Evolutionary conservation across 2,797 vertebrate species (phyloP).

Genomic region (Platyrinchus mystaceus): DNA sequence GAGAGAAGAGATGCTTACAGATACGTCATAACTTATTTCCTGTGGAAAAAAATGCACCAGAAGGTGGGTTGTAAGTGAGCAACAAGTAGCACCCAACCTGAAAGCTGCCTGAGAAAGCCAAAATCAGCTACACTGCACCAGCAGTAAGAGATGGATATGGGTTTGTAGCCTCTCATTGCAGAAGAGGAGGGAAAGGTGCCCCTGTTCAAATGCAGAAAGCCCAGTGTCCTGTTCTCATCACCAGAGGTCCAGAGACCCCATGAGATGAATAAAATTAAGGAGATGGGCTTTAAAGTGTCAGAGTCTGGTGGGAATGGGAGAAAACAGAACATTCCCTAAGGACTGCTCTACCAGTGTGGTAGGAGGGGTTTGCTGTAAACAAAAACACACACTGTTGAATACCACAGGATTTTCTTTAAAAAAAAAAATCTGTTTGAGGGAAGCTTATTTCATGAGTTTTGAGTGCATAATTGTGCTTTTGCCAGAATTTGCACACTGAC

Average conservation of each 20-base stretch:
- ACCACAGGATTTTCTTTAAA: not conserved
- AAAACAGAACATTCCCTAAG: not conserved
- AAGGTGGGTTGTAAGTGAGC: not conserved
- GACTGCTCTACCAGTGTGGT: not conserved
- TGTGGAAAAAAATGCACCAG: not conserved
- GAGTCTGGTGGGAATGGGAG: rapidly evolving
- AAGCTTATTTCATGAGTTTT: not conserved
- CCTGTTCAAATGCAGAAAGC: rapidly evolving
- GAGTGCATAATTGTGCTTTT: not conserved
- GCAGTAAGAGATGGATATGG: not conserved
- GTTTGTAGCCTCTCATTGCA: not conserved
- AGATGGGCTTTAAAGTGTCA: not conserved
- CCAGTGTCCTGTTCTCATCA: not conserved
- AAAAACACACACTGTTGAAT: not conserved
- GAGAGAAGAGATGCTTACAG: not conserved
- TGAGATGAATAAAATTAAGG: not conserved
- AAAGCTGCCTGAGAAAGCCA: not conserved
- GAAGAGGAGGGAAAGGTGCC: not conserved
- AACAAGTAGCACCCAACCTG: not conserved
- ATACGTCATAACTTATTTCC: slow-evolving; percentile 22
- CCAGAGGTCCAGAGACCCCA: rapidly evolving
- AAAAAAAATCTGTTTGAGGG: not conserved
- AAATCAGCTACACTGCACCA: not conserved
- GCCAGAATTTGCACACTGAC: not conserved
- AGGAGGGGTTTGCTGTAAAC: not conserved